These are phyloP conservation scores for Pagetopsis macropterus DNA, from an alignment of 2,797 vertebrate species.

Conservation along the genomic window DNA sequence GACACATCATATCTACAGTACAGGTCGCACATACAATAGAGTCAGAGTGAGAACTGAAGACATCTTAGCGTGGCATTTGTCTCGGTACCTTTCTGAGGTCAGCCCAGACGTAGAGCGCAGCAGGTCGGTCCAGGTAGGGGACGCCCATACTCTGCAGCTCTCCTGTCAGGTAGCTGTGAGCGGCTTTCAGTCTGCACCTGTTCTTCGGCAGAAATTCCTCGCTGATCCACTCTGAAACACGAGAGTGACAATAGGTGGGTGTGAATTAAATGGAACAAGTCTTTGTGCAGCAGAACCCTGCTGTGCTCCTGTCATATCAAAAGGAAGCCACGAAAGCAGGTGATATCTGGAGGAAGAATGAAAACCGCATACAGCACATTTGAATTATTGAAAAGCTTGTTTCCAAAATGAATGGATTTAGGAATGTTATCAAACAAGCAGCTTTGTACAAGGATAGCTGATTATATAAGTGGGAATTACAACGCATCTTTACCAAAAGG, in stretches of 20 bases:
- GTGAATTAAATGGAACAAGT: conserved; percentile 28
- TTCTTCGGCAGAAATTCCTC: conserved; percentile 90
- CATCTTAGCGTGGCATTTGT: background rate
- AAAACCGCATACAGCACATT: background rate
- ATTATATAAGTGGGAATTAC: background rate
- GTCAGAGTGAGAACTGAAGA: background rate
- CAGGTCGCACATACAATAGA: background rate
- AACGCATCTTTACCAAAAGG: conserved; percentile 6
- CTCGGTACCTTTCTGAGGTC: conserved; percentile 91
- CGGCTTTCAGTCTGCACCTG: conserved; percentile 86
- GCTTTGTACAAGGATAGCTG: background rate
- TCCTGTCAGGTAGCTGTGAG: conserved; percentile 85
- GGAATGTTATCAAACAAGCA: background rate
- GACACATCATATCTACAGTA: conserved; percentile 12
- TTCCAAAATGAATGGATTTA: conserved; percentile 1
- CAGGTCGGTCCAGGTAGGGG: conserved; percentile 88
- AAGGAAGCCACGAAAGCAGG: background rate
- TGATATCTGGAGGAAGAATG: background rate
- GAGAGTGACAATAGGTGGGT: conserved; percentile 26
- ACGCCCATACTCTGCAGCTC: conserved; percentile 87
- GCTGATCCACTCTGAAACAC: conserved; percentile 90
- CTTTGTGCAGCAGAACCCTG: conserved; percentile 17
- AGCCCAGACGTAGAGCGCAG: conserved; percentile 92
- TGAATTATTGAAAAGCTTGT: background rate
- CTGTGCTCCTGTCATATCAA: conserved; percentile 24